Conservation (phyloP, 2,888 invertebrate genomes). For the Margaritifera margaritifera region DNA sequence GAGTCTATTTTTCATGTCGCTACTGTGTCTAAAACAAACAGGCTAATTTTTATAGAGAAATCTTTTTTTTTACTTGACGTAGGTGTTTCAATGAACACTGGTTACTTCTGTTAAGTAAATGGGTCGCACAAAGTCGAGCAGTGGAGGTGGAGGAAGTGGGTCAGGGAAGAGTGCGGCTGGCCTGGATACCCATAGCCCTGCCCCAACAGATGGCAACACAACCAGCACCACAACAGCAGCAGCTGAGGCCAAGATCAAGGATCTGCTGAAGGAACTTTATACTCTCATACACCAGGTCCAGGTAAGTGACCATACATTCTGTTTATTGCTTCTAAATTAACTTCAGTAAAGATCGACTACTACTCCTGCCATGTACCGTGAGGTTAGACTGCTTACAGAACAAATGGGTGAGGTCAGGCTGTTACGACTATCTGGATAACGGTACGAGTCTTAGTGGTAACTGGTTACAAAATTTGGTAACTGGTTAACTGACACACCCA, state of each 20-base stretch:
- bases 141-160: slow-evolving; percentile 29
- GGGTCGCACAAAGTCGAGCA: slow-evolving; percentile 46
- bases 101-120: slow-evolving; percentile 11
- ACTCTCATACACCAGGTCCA: slow-evolving; percentile 87
- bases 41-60: too few species aligned
- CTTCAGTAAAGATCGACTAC: too few species aligned
- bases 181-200: slow-evolving; percentile 38
- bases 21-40: too few species aligned
- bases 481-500: too few species aligned
- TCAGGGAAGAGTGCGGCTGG: slow-evolving; percentile 8
- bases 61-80: too few species aligned
- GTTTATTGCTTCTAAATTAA: neutral
- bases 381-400: too few species aligned
- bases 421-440: neutral
- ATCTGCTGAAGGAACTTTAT: slow-evolving; percentile 85
- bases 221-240: slow-evolving; percentile 37
- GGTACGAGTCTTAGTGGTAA: too few species aligned
- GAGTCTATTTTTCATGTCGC: too few species aligned
- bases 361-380: too few species aligned
- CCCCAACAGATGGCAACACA: slow-evolving; percentile 37
- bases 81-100: too few species aligned
- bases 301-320: slow-evolving; percentile 43
- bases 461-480: too few species aligned
- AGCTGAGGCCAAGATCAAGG: slow-evolving; percentile 76
- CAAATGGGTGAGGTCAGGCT: too few species aligned